These are phyloP conservation scores for Hyles euphorbiae DNA, from an alignment of 1,140 invertebrate species.

Conservation along the genomic window DNA sequence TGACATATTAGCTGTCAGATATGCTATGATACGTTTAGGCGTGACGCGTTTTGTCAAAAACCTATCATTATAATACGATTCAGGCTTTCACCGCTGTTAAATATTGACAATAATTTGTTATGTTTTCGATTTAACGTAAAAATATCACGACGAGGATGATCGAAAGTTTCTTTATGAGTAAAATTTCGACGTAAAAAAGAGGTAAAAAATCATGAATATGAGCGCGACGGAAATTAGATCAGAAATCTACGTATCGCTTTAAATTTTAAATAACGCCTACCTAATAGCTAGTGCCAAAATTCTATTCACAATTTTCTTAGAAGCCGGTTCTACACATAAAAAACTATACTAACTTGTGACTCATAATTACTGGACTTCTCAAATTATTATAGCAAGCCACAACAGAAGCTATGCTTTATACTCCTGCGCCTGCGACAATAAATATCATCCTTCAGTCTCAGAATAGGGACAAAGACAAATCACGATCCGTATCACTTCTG, in stretches of 20 bases:
- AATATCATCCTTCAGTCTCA: no score
- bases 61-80: slow-evolving; percentile 55
- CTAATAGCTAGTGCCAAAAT: neutral
- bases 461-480: no score
- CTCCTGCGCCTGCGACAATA: no score
- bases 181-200: no score
- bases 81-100: slow-evolving; percentile 46
- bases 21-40: slow-evolving; percentile 40
- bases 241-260: neutral
- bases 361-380: no score
- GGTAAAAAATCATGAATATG: no score
- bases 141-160: slow-evolving; percentile 22
- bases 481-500: no score
- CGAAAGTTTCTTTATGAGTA: neutral
- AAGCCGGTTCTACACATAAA: no score
- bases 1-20: slow-evolving; percentile 58
- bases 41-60: slow-evolving; percentile 51
- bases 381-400: no score
- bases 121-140: slow-evolving; percentile 45
- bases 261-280: neutral
- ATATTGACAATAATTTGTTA: slow-evolving; percentile 55
- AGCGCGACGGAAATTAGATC: neutral
- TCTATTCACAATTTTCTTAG: no score
- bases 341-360: no score
- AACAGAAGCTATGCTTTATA: no score